These are phyloP conservation scores for Scaptodrosophila latifasciaeformis DNA, from an alignment of 2,888 invertebrate genomes.

Conservation along the genomic window DNA sequence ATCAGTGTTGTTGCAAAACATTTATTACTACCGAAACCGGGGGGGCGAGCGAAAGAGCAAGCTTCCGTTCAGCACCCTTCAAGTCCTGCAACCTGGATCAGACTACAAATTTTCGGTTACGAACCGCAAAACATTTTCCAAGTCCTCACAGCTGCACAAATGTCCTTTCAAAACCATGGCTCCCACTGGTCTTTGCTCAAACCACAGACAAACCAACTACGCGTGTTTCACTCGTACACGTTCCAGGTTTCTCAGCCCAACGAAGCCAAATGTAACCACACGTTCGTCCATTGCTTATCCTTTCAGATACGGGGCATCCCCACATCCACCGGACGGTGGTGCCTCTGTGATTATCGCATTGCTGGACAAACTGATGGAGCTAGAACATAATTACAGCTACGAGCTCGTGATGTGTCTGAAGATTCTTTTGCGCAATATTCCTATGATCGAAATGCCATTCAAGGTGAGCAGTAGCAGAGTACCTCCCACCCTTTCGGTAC, in stretches of 20 bases:
- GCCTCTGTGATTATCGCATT: conserved; percentile 80
- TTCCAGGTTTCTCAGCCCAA: conserved; percentile 20
- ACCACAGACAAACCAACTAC: conserved; percentile 59
- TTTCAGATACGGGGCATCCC: conserved; percentile 80
- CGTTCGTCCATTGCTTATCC: conserved; percentile 19
- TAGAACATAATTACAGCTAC: conserved; percentile 80
- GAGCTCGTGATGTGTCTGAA: conserved; percentile 83
- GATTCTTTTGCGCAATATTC: conserved; percentile 80
- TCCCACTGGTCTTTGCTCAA: not conserved
- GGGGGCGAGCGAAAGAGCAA: no score
- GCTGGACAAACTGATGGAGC: conserved; percentile 80
- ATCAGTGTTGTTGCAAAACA: conserved; percentile 48
- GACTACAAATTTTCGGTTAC: conserved; percentile 49
- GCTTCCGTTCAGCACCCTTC: no score
- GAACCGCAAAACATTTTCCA: conserved; percentile 39
- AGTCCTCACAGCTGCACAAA: not conserved
- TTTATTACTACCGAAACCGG: conserved; percentile 35
- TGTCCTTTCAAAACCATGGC: no score
- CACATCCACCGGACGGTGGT: conserved; percentile 78
- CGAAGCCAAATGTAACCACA: conserved; percentile 35
- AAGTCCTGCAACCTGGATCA: conserved; percentile 14
- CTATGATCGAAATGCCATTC: conserved; percentile 77
- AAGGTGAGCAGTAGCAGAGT: conserved; percentile 62
- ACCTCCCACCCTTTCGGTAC: not conserved
- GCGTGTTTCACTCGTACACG: conserved; percentile 25